Conservation (phyloP, 1,140 invertebrate genomes). For the Pseudoatta argentina region DNA sequence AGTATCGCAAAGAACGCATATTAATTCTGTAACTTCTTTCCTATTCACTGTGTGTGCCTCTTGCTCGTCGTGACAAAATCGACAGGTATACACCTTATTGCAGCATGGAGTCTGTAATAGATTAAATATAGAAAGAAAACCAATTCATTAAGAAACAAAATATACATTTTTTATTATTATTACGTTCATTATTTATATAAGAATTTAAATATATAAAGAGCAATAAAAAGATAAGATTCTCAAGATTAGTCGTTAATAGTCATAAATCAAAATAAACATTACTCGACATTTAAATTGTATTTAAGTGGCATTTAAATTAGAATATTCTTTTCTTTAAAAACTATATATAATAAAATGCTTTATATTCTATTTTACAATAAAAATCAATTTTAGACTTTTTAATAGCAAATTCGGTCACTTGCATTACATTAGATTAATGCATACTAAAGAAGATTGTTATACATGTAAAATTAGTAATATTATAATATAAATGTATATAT, state of each 20-base stretch:
- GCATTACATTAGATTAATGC: too few relatives aligned
- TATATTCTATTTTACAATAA: neutral
- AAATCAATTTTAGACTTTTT: too few relatives aligned
- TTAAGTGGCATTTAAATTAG: too few relatives aligned
- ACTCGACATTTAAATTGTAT: neutral
- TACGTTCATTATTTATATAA: neutral
- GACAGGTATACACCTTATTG: conserved; percentile 94
- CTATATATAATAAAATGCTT: neutral
- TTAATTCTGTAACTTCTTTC: conserved; percentile 92
- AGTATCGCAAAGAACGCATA: conserved; percentile 93
- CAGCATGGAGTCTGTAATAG: conserved; percentile 93
- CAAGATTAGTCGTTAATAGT: neutral
- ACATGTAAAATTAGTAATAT: too few relatives aligned
- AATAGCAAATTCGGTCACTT: too few relatives aligned
- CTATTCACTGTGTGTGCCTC: conserved; percentile 94
- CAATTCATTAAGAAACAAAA: neutral
- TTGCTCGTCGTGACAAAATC: conserved; percentile 95
- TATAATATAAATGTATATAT: too few relatives aligned
- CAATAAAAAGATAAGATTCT: neutral
- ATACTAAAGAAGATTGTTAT: too few relatives aligned
- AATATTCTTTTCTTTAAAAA: too few relatives aligned
- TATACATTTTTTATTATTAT: neutral
- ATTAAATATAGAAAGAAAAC: neutral
- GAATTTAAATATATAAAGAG: neutral
- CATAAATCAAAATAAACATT: neutral